phyloP scores from a whole-genome alignment of 2,113 vertebrate genomes.

The rat (Rattus norvegicus) region GRCr8 NC_086029.1:60787501-60788000 shows the following conservation, averaged over 20 bases:
- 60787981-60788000: not conserved
- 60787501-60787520: no score
- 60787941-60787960: not conserved
- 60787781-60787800: not conserved
- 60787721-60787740: no score
- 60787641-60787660: no score
- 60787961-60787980: not conserved
- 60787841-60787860: not conserved
- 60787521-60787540: no score
- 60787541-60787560: not conserved
- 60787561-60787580: not conserved
- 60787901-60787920: not conserved
- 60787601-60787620: no score
- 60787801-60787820: not conserved
- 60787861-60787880: not conserved
- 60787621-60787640: no score
- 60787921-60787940: not conserved
- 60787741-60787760: not conserved
- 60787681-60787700: no score
- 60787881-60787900: not conserved
- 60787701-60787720: no score
- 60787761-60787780: not conserved
- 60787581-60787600: not conserved
- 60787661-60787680: no score
- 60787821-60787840: not conserved